A percentile compares a stretch with the other conserved stretches of the same genome.
These are phyloP conservation scores for Gonioctena quinquepunctata DNA, from an alignment of 1,140 invertebrate species.

Conservation along the genomic window DNA sequence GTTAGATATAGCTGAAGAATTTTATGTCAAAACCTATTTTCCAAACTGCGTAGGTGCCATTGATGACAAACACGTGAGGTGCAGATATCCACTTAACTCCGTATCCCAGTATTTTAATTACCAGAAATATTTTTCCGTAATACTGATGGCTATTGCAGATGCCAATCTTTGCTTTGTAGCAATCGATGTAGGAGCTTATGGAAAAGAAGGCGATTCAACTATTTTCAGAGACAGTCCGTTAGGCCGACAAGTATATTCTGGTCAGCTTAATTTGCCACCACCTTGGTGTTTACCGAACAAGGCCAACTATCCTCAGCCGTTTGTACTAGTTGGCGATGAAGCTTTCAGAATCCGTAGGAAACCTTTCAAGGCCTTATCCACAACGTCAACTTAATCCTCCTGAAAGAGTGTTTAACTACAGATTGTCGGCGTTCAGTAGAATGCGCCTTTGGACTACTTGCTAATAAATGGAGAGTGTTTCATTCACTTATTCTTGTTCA, in stretches of 20 bases:
- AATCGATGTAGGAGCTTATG: not conserved
- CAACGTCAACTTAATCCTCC: no score
- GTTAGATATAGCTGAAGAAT: not conserved
- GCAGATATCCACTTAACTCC: slow-evolving; percentile 46
- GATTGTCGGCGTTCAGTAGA: no score
- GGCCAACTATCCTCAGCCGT: not conserved
- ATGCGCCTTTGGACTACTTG: slow-evolving; percentile 40
- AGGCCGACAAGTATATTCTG: not conserved
- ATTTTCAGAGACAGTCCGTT: not conserved
- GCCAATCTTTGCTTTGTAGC: not conserved
- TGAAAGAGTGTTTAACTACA: no score
- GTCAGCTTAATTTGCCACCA: not conserved
- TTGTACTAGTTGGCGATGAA: not conserved
- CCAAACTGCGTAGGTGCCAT: slow-evolving; percentile 54
- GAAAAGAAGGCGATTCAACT: not conserved
- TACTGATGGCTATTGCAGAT: slow-evolving; percentile 1
- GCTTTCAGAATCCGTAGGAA: slow-evolving; percentile 27
- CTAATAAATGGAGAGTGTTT: slow-evolving; percentile 40
- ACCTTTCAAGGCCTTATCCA: slow-evolving; percentile 54
- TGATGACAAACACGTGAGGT: slow-evolving; percentile 55
- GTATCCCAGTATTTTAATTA: slow-evolving; percentile 57
- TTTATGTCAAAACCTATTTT: no score
- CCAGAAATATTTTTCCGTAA: slow-evolving; percentile 6
- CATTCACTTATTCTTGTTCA: slow-evolving; percentile 28
- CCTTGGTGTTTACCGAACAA: not conserved